Percentiles rank a stretch among this genome's conserved stretches.
These are phyloP conservation scores for Schizotus pectinicornis DNA, from an alignment of 2,888 invertebrate genomes.

Conservation along the genomic window DNA sequence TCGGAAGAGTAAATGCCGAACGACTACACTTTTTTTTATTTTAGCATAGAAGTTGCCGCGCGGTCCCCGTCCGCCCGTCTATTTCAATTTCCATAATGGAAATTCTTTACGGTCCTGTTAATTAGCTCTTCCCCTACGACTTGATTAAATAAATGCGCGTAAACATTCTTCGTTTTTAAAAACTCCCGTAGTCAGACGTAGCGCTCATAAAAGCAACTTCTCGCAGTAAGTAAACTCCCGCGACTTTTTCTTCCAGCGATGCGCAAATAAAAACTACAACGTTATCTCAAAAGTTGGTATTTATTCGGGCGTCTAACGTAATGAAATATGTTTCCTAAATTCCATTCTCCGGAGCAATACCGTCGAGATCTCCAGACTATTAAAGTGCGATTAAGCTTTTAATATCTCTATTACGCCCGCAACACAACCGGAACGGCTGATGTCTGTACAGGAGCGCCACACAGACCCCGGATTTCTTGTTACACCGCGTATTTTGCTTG, in stretches of 20 bases:
- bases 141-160: conserved; percentile 14
- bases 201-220: conserved; percentile 19
- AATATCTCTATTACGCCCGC: conserved; percentile 40
- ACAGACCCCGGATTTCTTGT: too few relatives aligned
- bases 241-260: conserved; percentile 8
- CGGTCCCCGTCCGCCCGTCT: too few relatives aligned
- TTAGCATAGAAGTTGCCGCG: too few relatives aligned
- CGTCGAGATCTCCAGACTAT: conserved; percentile 31
- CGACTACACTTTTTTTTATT: too few relatives aligned
- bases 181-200: conserved; percentile 16
- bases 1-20: too few relatives aligned
- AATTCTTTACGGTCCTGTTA: too few relatives aligned
- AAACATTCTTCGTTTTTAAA: conserved; percentile 18
- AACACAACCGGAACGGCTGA: conserved; percentile 29
- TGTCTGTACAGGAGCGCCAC: neutral
- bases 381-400: conserved; percentile 42
- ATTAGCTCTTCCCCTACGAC: too few relatives aligned
- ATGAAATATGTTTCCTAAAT: conserved; percentile 26
- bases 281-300: conserved; percentile 28
- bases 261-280: conserved; percentile 19
- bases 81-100: too few relatives aligned
- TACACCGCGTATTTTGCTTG: too few relatives aligned
- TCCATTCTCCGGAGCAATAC: conserved; percentile 20
- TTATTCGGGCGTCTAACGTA: conserved; percentile 29
- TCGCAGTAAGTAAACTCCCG: conserved; percentile 17